Conservation (phyloP, 2,888 invertebrate genomes). For the Xylota segnis region DNA sequence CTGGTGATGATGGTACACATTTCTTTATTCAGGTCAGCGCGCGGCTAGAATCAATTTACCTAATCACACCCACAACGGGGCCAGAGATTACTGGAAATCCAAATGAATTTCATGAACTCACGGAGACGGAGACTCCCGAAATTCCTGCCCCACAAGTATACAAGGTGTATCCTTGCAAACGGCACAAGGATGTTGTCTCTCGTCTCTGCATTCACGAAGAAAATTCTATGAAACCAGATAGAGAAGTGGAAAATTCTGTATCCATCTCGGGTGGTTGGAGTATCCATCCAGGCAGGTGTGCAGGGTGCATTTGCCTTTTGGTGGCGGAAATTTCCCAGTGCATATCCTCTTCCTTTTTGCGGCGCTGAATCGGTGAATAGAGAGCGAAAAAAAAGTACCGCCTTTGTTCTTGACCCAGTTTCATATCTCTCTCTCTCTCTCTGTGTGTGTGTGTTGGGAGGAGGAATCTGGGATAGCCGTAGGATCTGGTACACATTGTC, state of each 20-base stretch:
- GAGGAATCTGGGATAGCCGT: constrained; percentile 50
- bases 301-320: constrained; percentile 62
- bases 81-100: constrained; percentile 13
- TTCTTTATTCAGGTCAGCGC: constrained; percentile 31
- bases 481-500: background rate
- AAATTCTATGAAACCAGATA: constrained; percentile 55
- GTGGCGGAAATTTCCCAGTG: constrained; percentile 35
- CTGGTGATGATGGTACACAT: constrained; percentile 12
- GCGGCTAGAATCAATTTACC: constrained; percentile 59
- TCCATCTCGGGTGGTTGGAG: constrained; percentile 14
- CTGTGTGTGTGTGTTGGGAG: background rate
- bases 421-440: constrained; percentile 25
- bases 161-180: constrained; percentile 32
- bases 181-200: constrained; percentile 20
- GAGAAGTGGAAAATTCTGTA: constrained; percentile 28
- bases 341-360: constrained; percentile 35
- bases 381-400: constrained; percentile 29
- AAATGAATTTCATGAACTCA: constrained; percentile 2
- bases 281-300: constrained; percentile 7
- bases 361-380: constrained; percentile 11
- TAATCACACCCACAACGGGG: constrained; percentile 48
- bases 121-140: background rate
- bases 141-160: constrained; percentile 4
- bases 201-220: constrained; percentile 1
- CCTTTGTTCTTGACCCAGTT: constrained; percentile 71